Conservation (phyloP, 1,140 invertebrate genomes). For the Lepidurus apus region DNA sequence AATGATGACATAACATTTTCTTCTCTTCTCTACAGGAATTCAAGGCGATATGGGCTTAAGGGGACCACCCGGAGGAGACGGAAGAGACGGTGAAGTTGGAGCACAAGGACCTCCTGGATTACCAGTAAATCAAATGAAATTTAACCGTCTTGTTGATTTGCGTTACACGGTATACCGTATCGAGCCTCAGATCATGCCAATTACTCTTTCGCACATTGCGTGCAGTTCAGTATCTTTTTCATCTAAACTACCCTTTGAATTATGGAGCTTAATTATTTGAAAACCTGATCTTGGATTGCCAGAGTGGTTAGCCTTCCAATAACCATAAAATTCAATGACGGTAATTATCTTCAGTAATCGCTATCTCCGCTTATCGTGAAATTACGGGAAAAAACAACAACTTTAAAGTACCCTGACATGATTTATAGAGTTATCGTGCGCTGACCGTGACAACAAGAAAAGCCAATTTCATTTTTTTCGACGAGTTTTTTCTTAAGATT, state of each 20-base stretch:
- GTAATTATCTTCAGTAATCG: background rate
- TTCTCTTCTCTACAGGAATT: constrained; percentile 42
- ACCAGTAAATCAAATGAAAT: constrained; percentile 51
- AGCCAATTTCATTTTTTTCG: background rate
- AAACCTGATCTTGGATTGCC: too few relatives aligned
- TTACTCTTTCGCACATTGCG: too few relatives aligned
- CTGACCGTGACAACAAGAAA: background rate
- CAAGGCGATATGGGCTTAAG: constrained; percentile 53
- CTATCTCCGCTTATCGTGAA: background rate
- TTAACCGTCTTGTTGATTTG: too few relatives aligned
- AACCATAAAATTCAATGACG: too few relatives aligned
- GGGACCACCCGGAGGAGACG: constrained; percentile 55
- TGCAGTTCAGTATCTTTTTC: background rate
- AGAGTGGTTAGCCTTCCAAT: too few relatives aligned
- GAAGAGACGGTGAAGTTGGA: constrained; percentile 57
- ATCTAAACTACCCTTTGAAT: constrained; percentile 13
- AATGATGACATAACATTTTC: too few relatives aligned
- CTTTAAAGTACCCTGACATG: background rate
- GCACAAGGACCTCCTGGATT: constrained; percentile 63
- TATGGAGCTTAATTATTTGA: background rate
- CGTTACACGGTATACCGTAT: too few relatives aligned
- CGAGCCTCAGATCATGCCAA: too few relatives aligned
- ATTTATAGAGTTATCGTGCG: background rate
- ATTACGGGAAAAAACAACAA: background rate
- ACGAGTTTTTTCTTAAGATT: background rate